Evolutionary conservation across 2,888 invertebrate genomes (phyloP), one percentile per base, ranked within the genome.

Genomic region (Rhaphigaster nebulosa): DNA sequence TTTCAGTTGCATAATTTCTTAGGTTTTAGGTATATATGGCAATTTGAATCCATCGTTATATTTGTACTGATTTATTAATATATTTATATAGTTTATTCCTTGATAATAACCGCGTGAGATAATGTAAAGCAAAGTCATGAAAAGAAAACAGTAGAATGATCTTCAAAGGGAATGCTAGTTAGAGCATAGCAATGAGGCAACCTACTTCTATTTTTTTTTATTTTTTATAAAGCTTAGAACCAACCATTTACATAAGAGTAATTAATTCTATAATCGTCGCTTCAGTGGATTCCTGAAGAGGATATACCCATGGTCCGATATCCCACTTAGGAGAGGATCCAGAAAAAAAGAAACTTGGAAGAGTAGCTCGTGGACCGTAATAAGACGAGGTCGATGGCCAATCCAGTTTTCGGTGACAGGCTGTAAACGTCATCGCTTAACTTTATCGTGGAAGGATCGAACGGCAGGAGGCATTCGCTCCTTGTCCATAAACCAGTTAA

Each of bases 401-500:
- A 65, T 60, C 88, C 65, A n/a, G 88, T 88, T 88, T 84, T 41
- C 38, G 65, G 54, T 88, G 88, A 88, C 88, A 60, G 88, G 88
- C n/a, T 88, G 88, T 88, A 88, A 88, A 88, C 88, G 88, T 88
- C 88, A 88, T 88, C 60, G 60, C 20, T 15, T 10, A 88, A 88
- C 65, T 88, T 88, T 88, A 88, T 88, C 88, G 88, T 60, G 88
- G 88, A 65, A 38, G 88, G 65, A 23, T 65, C 45, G 13, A 45
- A 41, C 80, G 80, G 13, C 45, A 45, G 45, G 45, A 23, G 45
- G n/a, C 20, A 26, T 41, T 41, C 41, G 38, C 41, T 80, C 23
- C 41, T 41, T 45, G 45, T n/a, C 88, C 88, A 60, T 88, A 88
- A 88, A 88, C 56, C 88, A 56, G 88, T 60, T 88, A 88, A 88